phyloP scores from a whole-genome alignment of 2,888 invertebrate species.

The Drosophila tripunctata region DNA sequence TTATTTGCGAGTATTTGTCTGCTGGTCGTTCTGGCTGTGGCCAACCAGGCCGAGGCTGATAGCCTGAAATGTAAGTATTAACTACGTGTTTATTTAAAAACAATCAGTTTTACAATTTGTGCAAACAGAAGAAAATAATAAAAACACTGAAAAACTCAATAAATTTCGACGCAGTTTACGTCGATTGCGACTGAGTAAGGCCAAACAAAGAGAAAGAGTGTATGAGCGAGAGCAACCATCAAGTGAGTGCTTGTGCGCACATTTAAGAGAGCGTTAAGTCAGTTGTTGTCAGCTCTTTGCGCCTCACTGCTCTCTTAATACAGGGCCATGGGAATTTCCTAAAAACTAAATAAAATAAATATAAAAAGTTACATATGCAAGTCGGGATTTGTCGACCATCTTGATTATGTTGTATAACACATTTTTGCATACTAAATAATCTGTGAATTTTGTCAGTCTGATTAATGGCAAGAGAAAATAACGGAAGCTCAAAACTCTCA shows the following conservation, averaged over 20 bases:
- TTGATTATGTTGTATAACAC: slow-evolving; percentile 21
- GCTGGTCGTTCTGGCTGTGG: slow-evolving; percentile 67
- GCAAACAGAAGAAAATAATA: slow-evolving; percentile 40
- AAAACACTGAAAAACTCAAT: slow-evolving; percentile 44
- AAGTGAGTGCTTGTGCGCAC: slow-evolving; percentile 41
- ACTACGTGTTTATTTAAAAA: slow-evolving; percentile 84
- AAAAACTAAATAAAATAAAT: slow-evolving; percentile 27
- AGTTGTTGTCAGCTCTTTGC: slow-evolving; percentile 23
- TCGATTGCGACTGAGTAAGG: slow-evolving; percentile 18
- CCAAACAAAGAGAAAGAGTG: slow-evolving; percentile 33
- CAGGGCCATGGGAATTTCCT: slow-evolving; percentile 21
- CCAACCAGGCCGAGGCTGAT: slow-evolving; percentile 84
- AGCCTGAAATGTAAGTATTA: slow-evolving; percentile 89
- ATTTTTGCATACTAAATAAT: slow-evolving; percentile 23
- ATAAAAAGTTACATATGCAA: slow-evolving; percentile 25
- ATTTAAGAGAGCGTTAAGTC: slow-evolving; percentile 30
- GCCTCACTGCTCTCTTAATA: slow-evolving; percentile 14
- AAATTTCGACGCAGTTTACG: slow-evolving; percentile 68
- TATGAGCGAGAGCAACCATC: slow-evolving; percentile 11
- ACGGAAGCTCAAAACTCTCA: slow-evolving; percentile 1
- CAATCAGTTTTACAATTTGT: slow-evolving; percentile 2
- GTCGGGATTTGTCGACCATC: slow-evolving; percentile 1
- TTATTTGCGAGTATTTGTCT: slow-evolving; percentile 85
- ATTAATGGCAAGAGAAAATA: neutral
- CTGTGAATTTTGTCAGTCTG: slow-evolving; percentile 18